phyloP scores from a whole-genome alignment of 2,888 invertebrate species.

The Dynastes hyllus region DNA sequence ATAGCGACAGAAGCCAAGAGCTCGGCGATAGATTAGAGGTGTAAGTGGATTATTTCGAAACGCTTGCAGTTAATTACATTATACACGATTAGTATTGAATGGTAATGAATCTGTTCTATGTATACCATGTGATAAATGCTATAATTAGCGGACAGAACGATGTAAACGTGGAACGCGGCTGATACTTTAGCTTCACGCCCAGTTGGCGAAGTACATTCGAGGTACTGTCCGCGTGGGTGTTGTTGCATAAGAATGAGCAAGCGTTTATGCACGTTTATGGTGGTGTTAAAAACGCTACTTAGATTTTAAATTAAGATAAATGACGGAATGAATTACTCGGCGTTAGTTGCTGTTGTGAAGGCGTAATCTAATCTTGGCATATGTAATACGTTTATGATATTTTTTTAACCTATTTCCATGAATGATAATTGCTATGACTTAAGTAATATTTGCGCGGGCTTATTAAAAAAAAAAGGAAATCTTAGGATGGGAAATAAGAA shows the following conservation, averaged over 20 bases:
- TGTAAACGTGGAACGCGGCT: slow-evolving; percentile 8
- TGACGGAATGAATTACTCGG: not conserved
- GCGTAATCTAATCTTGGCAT: not conserved
- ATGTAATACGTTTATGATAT: not conserved
- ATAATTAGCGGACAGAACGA: slow-evolving; percentile 7
- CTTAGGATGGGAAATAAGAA: no score
- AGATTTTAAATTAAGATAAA: slow-evolving; percentile 9
- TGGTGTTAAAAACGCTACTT: slow-evolving; percentile 9
- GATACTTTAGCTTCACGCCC: slow-evolving; percentile 1
- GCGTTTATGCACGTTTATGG: not conserved
- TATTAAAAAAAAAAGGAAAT: no score
- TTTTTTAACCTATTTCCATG: not conserved
- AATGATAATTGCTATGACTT: not conserved
- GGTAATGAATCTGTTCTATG: slow-evolving; percentile 7
- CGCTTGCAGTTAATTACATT: slow-evolving; percentile 19
- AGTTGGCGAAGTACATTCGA: not conserved
- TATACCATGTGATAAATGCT: slow-evolving; percentile 26
- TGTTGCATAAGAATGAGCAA: slow-evolving; percentile 15
- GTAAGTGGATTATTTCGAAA: slow-evolving; percentile 65
- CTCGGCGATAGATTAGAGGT: slow-evolving; percentile 82
- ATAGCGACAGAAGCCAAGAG: slow-evolving; percentile 78
- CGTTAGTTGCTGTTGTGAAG: not conserved
- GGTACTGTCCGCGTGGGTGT: slow-evolving; percentile 4
- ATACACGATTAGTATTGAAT: not conserved
- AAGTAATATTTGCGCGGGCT: no score